phyloP scores from a whole-genome alignment of 2,888 invertebrate species.

The Syrphus vitripennis region DNA sequence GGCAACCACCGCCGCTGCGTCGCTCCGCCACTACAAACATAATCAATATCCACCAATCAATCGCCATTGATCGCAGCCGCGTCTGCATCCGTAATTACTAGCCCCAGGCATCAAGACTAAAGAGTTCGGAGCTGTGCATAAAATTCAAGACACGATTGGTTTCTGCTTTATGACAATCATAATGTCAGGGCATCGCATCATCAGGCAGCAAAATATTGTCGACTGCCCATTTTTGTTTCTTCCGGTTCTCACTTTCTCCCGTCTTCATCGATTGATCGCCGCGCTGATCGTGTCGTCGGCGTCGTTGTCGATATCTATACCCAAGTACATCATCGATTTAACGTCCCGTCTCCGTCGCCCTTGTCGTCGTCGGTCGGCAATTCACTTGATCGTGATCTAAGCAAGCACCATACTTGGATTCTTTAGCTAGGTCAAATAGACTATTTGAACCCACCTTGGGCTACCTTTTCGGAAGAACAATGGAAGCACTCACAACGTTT shows the following conservation, averaged over 20 bases:
- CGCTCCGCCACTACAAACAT: not conserved
- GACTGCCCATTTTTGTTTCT: slow-evolving; percentile 60
- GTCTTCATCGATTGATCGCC: not conserved
- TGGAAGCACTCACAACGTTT: not conserved
- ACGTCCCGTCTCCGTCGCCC: not conserved
- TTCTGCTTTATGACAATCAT: slow-evolving; percentile 62
- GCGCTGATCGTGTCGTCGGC: not conserved
- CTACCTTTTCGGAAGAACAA: slow-evolving; percentile 10
- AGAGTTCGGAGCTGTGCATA: slow-evolving; percentile 11
- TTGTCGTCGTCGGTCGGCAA: slow-evolving; percentile 11
- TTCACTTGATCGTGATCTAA: slow-evolving; percentile 57
- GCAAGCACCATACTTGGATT: slow-evolving; percentile 22
- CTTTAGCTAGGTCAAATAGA: slow-evolving; percentile 59
- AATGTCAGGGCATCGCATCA: slow-evolving; percentile 58
- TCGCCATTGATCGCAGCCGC: slow-evolving; percentile 59
- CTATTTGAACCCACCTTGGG: slow-evolving; percentile 45
- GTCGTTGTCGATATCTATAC: not conserved
- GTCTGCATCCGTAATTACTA: slow-evolving; percentile 63
- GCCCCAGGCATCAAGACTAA: slow-evolving; percentile 17
- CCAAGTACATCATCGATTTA: not conserved
- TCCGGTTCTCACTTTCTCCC: slow-evolving; percentile 70
- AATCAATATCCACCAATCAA: slow-evolving; percentile 40
- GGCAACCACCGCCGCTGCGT: slow-evolving; percentile 38
- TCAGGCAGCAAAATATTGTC: slow-evolving; percentile 44
- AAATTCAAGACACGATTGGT: slow-evolving; percentile 51